phyloP scores from a whole-genome alignment of 2,113 vertebrate genomes.

The Osmerus eperlanus region DNA sequence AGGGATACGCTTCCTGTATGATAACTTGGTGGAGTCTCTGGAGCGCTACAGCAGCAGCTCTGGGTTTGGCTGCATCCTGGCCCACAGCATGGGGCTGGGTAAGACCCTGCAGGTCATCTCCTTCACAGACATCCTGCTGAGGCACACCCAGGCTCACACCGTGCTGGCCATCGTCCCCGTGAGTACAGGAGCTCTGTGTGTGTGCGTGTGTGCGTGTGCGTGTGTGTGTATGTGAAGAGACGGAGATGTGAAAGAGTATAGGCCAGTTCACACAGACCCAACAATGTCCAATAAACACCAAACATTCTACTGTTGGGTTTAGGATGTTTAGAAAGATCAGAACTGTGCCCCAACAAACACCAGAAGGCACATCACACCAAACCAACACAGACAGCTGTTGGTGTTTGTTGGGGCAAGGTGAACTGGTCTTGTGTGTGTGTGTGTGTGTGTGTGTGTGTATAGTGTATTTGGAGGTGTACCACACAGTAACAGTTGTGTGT shows the following conservation, averaged over 20 bases:
- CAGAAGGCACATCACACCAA: too few species aligned
- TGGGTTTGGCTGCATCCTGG: constrained; percentile 97
- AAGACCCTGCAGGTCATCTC: constrained; percentile 98
- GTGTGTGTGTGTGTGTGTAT: too few species aligned
- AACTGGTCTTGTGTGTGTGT: too few species aligned
- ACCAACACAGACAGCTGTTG: too few species aligned
- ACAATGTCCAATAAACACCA: too few species aligned
- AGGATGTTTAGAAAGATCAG: too few species aligned
- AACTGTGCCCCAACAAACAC: too few species aligned
- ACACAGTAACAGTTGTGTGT: not conserved
- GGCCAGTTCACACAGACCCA: too few species aligned
- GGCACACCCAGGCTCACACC: constrained; percentile 91
- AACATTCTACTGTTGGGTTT: too few species aligned
- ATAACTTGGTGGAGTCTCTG: constrained; percentile 95
- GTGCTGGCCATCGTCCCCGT: constrained; percentile 96
- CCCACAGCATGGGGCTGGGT: constrained; percentile 97
- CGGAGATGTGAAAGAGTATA: too few species aligned
- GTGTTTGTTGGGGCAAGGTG: too few species aligned
- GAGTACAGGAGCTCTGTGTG: constrained; percentile 57
- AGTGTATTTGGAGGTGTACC: not conserved
- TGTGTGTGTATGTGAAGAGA: not conserved
- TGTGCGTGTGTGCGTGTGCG: not conserved
- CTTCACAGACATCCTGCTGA: constrained; percentile 92
- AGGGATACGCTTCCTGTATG: constrained; percentile 95
- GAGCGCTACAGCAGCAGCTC: constrained; percentile 94